Evolutionary conservation across 1,140 invertebrate species (phyloP).

Genomic region (Danaus plexippus): DNA sequence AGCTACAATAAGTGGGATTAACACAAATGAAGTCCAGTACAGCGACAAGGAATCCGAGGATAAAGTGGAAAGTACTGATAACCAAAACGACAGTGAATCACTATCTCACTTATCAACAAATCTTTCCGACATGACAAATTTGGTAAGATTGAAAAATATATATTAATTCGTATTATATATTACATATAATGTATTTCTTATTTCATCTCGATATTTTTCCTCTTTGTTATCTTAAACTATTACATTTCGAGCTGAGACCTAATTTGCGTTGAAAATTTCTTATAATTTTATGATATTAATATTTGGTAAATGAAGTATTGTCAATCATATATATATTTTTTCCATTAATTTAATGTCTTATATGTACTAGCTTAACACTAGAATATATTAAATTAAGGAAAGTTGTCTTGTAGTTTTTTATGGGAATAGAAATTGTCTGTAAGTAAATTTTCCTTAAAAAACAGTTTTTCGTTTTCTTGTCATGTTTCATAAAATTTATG

Average conservation of each 20-base stretch:
- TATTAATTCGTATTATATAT: background rate
- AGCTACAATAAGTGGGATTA: slow-evolving; percentile 51
- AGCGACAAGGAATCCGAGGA: slow-evolving; percentile 26
- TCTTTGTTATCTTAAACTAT: background rate
- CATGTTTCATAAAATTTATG: too few relatives aligned
- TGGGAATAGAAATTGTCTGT: too few relatives aligned
- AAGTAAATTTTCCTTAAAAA: too few relatives aligned
- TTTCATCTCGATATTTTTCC: background rate
- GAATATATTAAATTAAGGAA: too few relatives aligned
- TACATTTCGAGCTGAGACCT: background rate
- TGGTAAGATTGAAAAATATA: slow-evolving; percentile 37
- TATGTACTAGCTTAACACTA: too few relatives aligned
- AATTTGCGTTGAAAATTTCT: background rate
- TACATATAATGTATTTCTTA: background rate
- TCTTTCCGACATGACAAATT: slow-evolving; percentile 53
- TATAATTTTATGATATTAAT: too few relatives aligned
- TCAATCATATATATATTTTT: too few relatives aligned
- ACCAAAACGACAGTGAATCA: slow-evolving; percentile 44
- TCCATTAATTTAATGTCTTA: too few relatives aligned
- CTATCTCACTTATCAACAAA: slow-evolving; percentile 46
- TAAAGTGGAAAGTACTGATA: slow-evolving; percentile 34
- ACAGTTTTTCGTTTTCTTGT: too few relatives aligned
- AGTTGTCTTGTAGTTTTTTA: too few relatives aligned
- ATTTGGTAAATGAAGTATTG: too few relatives aligned
- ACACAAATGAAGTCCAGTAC: slow-evolving; percentile 28